Percentiles rank a stretch among this genome's conserved stretches.
These are phyloP conservation scores for Prionailurus bengalensis DNA, from an alignment of 2,113 vertebrate species.

Conservation along the genomic window DNA sequence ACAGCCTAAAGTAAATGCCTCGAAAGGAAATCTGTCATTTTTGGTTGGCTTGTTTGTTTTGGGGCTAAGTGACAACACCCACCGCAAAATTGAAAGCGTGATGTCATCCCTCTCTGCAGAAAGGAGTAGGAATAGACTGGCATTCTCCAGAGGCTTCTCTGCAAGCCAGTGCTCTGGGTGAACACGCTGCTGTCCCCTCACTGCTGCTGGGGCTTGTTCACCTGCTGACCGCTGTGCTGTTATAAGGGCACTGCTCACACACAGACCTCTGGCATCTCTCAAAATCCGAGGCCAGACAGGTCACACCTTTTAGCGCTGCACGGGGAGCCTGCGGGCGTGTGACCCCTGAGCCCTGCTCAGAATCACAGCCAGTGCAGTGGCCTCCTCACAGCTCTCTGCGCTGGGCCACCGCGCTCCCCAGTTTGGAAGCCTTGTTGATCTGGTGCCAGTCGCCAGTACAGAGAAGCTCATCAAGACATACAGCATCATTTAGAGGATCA, in stretches of 20 bases:
- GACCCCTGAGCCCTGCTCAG: conserved; percentile 75
- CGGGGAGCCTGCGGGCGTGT: conserved; percentile 60
- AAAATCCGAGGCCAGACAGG: conserved; percentile 79
- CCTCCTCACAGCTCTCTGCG: not conserved
- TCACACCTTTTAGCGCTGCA: conserved; percentile 75
- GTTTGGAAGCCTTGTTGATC: conserved; percentile 74
- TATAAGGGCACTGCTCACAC: conserved; percentile 68
- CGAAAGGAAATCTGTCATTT: not conserved
- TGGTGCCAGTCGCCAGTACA: not conserved
- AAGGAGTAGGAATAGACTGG: conserved; percentile 50
- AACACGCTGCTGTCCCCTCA: conserved; percentile 62
- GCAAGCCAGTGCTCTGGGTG: conserved; percentile 64
- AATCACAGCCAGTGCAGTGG: not conserved
- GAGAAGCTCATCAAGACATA: not conserved
- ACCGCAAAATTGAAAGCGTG: conserved; percentile 75
- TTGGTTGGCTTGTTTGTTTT: not conserved
- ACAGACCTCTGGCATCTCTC: conserved; percentile 83
- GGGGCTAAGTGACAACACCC: accelerated
- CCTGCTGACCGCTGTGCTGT: conserved; percentile 73
- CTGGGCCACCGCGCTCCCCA: conserved; percentile 76
- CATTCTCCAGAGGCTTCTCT: conserved; percentile 75
- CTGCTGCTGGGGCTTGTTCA: conserved; percentile 85
- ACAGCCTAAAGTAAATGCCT: not conserved
- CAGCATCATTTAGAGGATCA: not conserved
- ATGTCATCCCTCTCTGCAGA: conserved; percentile 75